Evolutionary conservation across 2,888 invertebrate species (phyloP), one percentile per base, ranked within the genome.

Genomic region (Lottia gigantea): DNA sequence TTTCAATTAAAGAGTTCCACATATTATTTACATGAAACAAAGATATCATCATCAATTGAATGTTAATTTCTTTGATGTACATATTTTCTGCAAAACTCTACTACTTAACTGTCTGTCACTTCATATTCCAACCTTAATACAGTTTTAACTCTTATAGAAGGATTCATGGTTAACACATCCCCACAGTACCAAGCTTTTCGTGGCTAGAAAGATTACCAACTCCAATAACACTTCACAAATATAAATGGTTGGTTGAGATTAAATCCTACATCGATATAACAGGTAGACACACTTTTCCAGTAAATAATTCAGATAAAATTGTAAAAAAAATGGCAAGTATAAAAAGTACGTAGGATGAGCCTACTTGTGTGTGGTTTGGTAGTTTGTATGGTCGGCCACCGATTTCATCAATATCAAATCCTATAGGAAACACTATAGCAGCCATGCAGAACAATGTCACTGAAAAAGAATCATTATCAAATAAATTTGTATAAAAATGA

Each of bases 311-410:
- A 15, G 75, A 75, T 25, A 75, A 70, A 55, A 75, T 73, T 3
- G 75, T 75, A 61, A 75, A 75, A 65, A 75, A 75, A 23, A 75
- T 75, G 61, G 73, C 73, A 70, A 75, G 68, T 61, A 75, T 74
- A 47, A 75, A 75, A 16, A 75, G 72, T 1, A 75, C 75, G 67
- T 75, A 75, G 6, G 75, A 73, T 12, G 73, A 71, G 45, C 75
- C 75, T 12, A 75, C 75, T 71, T 75, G 75, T 14, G 73, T 75
- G 66, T 75, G 73, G 55, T 71, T 71, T 1, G 75, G 75, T 64
- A 75, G 65, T 31, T 75, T 73, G 73, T 73, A 75, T 7, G 75
- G 73, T 46, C 70, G 62, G 45, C 75, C 75, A 45, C 75, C 75
- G 61, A 75, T 75, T 14, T 73, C 75, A 12, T 73, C 75, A 19